Conservation (phyloP, 2,113 vertebrate genomes). For the Phalacrocorax carbo region DNA sequence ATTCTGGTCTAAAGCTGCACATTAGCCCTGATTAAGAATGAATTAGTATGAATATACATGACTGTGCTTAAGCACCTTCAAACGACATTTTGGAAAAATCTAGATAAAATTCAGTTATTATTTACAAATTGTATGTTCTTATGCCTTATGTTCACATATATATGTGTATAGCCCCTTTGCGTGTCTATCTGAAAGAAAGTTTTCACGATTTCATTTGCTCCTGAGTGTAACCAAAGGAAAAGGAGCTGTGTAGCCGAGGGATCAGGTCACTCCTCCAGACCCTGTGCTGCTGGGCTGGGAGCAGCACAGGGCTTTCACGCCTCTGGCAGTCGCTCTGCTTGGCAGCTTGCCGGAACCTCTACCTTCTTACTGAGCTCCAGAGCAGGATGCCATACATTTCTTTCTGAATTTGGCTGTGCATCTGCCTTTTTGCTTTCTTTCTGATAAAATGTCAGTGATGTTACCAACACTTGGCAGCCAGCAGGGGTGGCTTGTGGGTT, state of each 20-base stretch:
- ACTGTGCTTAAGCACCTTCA: background rate
- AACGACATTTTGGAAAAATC: background rate
- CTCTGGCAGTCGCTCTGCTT: background rate
- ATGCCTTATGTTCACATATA: background rate
- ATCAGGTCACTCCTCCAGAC: background rate
- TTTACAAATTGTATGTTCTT: background rate
- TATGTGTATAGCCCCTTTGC: background rate
- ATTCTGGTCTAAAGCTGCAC: background rate
- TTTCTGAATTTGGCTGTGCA: background rate
- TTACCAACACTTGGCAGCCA: background rate
- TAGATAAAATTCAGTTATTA: background rate
- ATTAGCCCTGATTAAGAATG: background rate
- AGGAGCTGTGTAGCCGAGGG: background rate
- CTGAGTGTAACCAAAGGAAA: background rate
- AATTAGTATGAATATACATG: background rate
- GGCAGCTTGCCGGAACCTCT: background rate
- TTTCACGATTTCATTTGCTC: background rate
- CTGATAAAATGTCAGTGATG: background rate
- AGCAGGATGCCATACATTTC: background rate
- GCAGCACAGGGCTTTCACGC: rapidly evolving
- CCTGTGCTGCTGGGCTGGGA: background rate
- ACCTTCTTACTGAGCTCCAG: background rate
- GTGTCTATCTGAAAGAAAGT: background rate
- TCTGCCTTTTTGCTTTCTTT: background rate
- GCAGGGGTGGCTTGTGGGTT: background rate